Evolutionary conservation across 1,140 invertebrate species (phyloP).

Genomic region (Caenorhabditis elegans): WBcel235 BX284606.5:12804001-12804500

Average conservation of each 20-base stretch:
- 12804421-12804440: background rate
- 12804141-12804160: background rate
- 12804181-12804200: background rate
- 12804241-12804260: too few species aligned
- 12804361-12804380: background rate
- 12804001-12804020: background rate
- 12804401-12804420: background rate
- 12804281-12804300: background rate
- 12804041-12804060: background rate
- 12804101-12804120: background rate
- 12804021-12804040: background rate
- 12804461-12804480: background rate
- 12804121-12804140: background rate
- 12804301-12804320: too few species aligned
- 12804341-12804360: too few species aligned
- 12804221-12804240: too few species aligned
- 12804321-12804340: too few species aligned
- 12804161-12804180: background rate
- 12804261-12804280: too few species aligned
- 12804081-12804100: slow-evolving; percentile 1
- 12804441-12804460: background rate
- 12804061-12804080: slow-evolving; percentile 6
- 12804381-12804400: background rate
- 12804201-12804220: too few species aligned
- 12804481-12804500: background rate